Conservation (phyloP, 2,797 vertebrate species). For the Crocodylus rhombifer region DNA sequence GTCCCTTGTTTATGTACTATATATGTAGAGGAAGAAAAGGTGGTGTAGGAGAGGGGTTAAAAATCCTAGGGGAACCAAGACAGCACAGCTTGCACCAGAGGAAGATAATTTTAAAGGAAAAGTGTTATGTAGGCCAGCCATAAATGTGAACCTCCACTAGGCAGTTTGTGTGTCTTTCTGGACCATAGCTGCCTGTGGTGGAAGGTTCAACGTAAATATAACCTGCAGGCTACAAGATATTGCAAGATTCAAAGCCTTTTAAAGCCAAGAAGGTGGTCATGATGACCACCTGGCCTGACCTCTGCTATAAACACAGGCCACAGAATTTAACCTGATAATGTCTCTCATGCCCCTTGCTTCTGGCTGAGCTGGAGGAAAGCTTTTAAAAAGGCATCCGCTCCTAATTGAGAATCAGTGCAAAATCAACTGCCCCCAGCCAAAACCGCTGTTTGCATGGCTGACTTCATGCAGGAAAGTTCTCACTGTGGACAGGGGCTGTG, state of each 20-base stretch:
- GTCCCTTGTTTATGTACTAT: background rate
- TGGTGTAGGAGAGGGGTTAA: background rate
- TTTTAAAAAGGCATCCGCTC: background rate
- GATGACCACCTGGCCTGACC: no score
- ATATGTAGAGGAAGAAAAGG: background rate
- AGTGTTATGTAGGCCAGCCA: background rate
- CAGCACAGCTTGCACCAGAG: background rate
- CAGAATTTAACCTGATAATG: background rate
- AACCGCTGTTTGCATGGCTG: background rate
- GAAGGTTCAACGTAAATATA: background rate
- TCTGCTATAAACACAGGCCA: background rate
- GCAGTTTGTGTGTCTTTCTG: background rate
- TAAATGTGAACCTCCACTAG: background rate
- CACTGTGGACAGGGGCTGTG: background rate
- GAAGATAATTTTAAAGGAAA: background rate
- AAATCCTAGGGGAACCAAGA: background rate
- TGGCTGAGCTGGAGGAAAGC: background rate
- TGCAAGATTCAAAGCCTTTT: background rate
- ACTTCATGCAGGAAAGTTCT: background rate
- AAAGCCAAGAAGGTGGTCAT: background rate
- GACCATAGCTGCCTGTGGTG: background rate
- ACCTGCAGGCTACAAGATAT: background rate
- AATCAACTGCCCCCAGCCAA: background rate
- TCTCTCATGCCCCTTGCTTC: background rate
- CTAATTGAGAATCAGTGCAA: background rate